Percentiles rank a stretch among this genome's conserved stretches.
Evolutionary conservation across 2,888 invertebrate genomes (phyloP).

Genomic region (Hoplodrina ambigua): DNA sequence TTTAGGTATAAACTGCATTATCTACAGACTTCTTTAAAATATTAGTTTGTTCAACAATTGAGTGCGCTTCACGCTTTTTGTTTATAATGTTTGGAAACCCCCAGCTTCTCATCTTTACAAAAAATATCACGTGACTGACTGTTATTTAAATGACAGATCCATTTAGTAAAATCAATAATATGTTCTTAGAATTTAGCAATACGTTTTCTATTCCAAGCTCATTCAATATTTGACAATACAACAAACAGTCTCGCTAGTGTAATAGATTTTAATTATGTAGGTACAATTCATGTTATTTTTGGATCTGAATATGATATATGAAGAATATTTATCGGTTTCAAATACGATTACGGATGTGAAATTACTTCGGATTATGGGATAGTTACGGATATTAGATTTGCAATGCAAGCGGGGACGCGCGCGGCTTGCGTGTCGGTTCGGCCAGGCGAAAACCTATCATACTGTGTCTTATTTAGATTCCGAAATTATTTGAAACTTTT

Average conservation of each 20-base stretch:
- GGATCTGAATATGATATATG: too few relatives aligned
- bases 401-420: too few relatives aligned
- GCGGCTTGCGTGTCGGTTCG: too few relatives aligned
- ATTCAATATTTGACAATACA: slow-evolving; percentile 17
- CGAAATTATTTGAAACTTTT: too few relatives aligned
- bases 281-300: not conserved
- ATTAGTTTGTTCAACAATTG: not conserved
- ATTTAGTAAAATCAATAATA: slow-evolving; percentile 20
- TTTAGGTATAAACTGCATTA: not conserved
- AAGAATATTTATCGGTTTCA: too few relatives aligned
- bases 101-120: not conserved
- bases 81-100: not conserved
- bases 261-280: not conserved
- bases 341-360: too few relatives aligned
- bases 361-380: too few relatives aligned
- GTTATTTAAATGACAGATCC: slow-evolving; percentile 6
- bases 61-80: slow-evolving; percentile 3
- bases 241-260: not conserved
- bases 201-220: not conserved
- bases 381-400: too few relatives aligned
- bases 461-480: too few relatives aligned
- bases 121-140: not conserved
- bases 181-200: slow-evolving; percentile 10
- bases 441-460: too few relatives aligned
- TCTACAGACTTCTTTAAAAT: not conserved